Base-by-base conservation (phyloP, 2,888 invertebrate species). In the Caenorhabditis sp. region DNA sequence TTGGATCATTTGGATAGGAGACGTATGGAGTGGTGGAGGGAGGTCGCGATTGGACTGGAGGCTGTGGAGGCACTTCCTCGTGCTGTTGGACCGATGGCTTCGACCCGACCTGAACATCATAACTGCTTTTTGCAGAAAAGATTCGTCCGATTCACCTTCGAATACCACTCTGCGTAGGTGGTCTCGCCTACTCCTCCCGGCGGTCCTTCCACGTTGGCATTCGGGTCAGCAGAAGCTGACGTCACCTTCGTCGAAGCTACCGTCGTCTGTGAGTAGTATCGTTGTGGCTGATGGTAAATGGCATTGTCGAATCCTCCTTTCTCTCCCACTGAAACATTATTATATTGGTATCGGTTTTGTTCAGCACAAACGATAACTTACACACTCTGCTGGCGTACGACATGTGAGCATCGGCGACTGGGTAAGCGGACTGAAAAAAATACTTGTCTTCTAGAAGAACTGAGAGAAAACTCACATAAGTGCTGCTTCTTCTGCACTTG, bases 1-100 rank as follows among this genome's bases (percentile, higher is more conserved):
- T 80, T 15, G 88, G 88, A 72, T 88, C 88, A 68, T 87, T 87
- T 17, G 89, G 89, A 73, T 89, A 89, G 7, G 84, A 82, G 9
- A 88, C 86, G 71, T 89, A 89, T 13, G 86, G 84, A 35, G 78
- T 78, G 7, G 82, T 76, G 8, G 83, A 78, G 6, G 80, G 83
- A 15, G 81, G 83, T 26, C 81, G 76, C 13, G 74, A 65, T 58
- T 62, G 58, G 26, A 66, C 43, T 17, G 71, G 45, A 13, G 68
- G 58, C 46, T 79, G 78, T 13, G 84, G 78, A 17, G 73, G 76
- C 15, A 82, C 76, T 53, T 88, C 88, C 70, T 88, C 87, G 71
- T 83, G 81, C 32, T 88, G 84, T 48, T 85, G 83, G 13, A 85
- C 83, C 6, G 85, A 78, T 13, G 88, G 84, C 58, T 88, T 87